Evolutionary conservation across 1,140 invertebrate species (phyloP).

Genomic region (Papilio helenus): DNA sequence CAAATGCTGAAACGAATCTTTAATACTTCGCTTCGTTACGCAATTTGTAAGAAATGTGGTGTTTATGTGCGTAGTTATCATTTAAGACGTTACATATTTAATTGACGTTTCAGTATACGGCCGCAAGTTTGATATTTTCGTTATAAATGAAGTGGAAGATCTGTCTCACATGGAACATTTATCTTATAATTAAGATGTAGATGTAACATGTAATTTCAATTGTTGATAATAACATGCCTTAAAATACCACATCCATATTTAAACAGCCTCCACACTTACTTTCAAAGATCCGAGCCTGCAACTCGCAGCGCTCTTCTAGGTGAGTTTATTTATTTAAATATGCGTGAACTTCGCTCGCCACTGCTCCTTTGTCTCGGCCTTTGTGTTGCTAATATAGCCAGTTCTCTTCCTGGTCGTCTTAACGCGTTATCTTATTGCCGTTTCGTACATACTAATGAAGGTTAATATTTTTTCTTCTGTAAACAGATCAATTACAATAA

Average conservation of each 20-base stretch:
- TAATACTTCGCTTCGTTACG: too few relatives aligned
- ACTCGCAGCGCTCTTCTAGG: constrained; percentile 60
- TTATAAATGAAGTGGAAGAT: too few relatives aligned
- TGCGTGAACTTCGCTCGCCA: constrained; percentile 69
- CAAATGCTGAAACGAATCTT: too few relatives aligned
- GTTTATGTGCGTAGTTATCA: too few relatives aligned
- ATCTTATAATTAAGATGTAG: background rate
- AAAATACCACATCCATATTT: constrained; percentile 46
- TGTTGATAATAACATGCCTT: background rate
- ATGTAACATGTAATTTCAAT: background rate
- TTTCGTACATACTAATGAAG: constrained; percentile 43
- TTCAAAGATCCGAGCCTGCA: constrained; percentile 57
- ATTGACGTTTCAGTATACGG: too few relatives aligned
- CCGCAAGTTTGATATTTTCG: too few relatives aligned
- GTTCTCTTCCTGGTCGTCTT: constrained; percentile 65
- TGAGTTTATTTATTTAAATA: constrained; percentile 80
- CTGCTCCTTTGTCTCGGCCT: constrained; percentile 68
- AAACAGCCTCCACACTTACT: constrained; percentile 26
- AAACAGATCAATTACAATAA: constrained; percentile 33
- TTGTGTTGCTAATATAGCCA: constrained; percentile 59
- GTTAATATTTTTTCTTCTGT: constrained; percentile 36
- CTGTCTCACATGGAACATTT: background rate
- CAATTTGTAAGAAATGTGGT: too few relatives aligned
- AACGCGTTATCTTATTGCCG: constrained; percentile 47
- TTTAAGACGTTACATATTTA: too few relatives aligned